Percentiles rank a stretch among this genome's conserved stretches.
phyloP scores from a whole-genome alignment of 2,888 invertebrate species.

The Pristionchus exspectatus region DNA sequence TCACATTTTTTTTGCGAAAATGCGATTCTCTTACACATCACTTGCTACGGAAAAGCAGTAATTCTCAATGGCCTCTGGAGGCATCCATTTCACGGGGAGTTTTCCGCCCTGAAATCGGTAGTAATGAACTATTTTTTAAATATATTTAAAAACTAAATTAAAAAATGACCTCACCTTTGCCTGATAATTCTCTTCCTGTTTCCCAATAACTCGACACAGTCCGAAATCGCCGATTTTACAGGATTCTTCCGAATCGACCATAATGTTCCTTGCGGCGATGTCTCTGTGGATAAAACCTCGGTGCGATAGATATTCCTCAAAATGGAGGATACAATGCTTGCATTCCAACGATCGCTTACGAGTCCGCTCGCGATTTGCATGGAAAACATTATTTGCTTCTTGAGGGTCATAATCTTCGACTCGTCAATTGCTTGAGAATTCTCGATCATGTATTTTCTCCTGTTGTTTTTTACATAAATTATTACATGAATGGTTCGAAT shows the following conservation, averaged over 20 bases:
- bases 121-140: background rate
- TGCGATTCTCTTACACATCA: constrained; percentile 6
- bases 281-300: constrained; percentile 48
- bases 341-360: background rate
- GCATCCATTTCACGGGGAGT: constrained; percentile 39
- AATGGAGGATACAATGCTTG: background rate
- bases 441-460: too few species aligned
- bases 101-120: constrained; percentile 36
- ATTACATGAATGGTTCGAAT: background rate
- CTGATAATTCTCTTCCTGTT: constrained; percentile 9
- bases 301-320: constrained; percentile 3
- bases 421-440: too few species aligned
- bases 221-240: constrained; percentile 49
- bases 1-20: background rate
- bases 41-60: constrained; percentile 18
- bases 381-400: too few species aligned
- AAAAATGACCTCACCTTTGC: background rate
- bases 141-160: background rate
- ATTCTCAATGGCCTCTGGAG: constrained; percentile 17
- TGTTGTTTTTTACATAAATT: background rate
- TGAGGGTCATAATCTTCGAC: too few species aligned
- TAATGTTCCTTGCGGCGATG: constrained; percentile 42
- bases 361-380: constrained; percentile 12
- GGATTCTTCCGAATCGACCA: constrained; percentile 20
- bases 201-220: background rate